A percentile compares a stretch with the other conserved stretches of the same genome.
phyloP scores from a whole-genome alignment of 2,888 invertebrate species.

The Drosophila paucipuncta region DNA sequence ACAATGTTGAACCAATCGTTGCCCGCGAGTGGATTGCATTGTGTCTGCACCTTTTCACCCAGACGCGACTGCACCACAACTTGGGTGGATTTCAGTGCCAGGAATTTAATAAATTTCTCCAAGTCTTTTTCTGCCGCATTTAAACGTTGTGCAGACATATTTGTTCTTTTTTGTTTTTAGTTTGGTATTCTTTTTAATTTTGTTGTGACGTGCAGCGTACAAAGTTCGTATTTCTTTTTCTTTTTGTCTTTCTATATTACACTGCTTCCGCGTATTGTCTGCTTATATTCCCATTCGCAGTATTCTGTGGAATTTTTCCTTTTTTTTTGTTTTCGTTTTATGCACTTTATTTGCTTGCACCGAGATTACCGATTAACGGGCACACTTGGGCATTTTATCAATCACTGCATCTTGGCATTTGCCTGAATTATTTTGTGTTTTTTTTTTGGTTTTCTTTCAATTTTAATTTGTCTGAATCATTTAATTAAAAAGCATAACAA shows the following conservation, averaged over 20 bases:
- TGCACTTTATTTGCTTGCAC: conserved; percentile 36
- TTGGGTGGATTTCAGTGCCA: conserved; percentile 94
- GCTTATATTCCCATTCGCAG: conserved; percentile 37
- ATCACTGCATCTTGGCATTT: conserved; percentile 42
- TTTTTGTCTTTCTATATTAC: conserved; percentile 50
- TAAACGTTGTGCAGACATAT: conserved; percentile 83
- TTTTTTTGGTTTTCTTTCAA: conserved; percentile 5
- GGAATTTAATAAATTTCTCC: conserved; percentile 95
- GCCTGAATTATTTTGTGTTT: conserved; percentile 26
- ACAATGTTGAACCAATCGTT: conserved; percentile 97
- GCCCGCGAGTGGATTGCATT: conserved; percentile 91
- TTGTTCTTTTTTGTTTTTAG: conserved; percentile 31
- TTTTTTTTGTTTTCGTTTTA: conserved; percentile 47
- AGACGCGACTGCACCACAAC: conserved; percentile 96
- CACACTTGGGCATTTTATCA: conserved; percentile 46
- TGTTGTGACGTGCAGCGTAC: conserved; percentile 47
- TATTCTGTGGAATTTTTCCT: conserved; percentile 45
- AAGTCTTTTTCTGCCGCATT: conserved; percentile 90
- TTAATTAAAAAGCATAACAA: conserved; percentile 39
- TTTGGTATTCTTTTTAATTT: conserved; percentile 8
- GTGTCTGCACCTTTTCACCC: conserved; percentile 93
- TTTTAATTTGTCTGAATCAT: conserved; percentile 23
- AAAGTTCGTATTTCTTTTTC: conserved; percentile 66
- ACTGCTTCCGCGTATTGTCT: conserved; percentile 65
- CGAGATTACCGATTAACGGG: conserved; percentile 27